A percentile compares a stretch with the other conserved stretches of the same genome.
Conservation (phyloP, 2,113 vertebrate genomes). For the Chelonoidis abingdonii region DNA sequence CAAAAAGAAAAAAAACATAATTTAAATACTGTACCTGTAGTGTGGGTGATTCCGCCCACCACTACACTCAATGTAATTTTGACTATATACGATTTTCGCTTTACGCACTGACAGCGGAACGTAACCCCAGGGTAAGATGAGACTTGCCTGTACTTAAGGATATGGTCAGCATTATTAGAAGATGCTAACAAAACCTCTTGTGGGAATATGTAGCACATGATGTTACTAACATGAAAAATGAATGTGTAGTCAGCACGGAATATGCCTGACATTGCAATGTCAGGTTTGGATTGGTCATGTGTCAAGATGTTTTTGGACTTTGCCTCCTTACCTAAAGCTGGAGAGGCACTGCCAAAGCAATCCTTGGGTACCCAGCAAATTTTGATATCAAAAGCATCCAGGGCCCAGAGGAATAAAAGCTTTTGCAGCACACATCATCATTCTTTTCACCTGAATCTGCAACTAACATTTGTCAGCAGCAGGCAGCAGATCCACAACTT, state of each 20-base stretch:
- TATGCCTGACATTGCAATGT: neutral
- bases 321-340: neutral
- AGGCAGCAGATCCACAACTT: neutral
- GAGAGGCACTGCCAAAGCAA: neutral
- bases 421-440: fast-evolving
- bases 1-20: too few relatives aligned
- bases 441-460: neutral
- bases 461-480: neutral
- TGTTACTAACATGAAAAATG: neutral
- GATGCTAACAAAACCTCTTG: neutral
- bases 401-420: neutral
- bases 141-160: neutral
- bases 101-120: too few relatives aligned
- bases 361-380: fast-evolving
- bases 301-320: neutral
- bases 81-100: too few relatives aligned
- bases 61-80: too few relatives aligned
- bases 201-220: neutral
- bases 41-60: too few relatives aligned
- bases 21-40: too few relatives aligned
- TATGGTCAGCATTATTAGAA: neutral
- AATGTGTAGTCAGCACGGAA: neutral
- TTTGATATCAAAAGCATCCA: neutral
- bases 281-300: neutral
- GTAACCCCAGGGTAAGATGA: too few relatives aligned